Conservation (phyloP, 2,797 vertebrate species). For the Hozukius guyotensis region DNA sequence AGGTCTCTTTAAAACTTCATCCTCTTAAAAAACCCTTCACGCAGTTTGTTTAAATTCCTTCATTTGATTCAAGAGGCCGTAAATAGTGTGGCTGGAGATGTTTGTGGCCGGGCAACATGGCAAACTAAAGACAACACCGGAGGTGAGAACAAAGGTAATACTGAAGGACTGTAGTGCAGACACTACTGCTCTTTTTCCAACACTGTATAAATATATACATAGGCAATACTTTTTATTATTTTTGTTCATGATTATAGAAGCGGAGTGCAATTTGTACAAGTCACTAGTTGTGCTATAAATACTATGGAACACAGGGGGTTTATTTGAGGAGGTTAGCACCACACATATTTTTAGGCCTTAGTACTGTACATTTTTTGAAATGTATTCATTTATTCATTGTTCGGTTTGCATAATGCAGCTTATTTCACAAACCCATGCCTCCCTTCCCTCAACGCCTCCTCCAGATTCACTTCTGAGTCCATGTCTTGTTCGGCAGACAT, state of each 20-base stretch:
- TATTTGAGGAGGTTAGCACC: slow-evolving; percentile 97
- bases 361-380: slow-evolving; percentile 98
- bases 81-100: slow-evolving; percentile 92
- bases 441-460: slow-evolving; percentile 53
- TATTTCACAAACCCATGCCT: slow-evolving; percentile 89
- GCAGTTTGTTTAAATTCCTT: slow-evolving; percentile 80
- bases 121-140: slow-evolving; percentile 81
- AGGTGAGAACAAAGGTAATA: slow-evolving; percentile 83
- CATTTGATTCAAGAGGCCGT: slow-evolving; percentile 88
- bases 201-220: slow-evolving; percentile 99
- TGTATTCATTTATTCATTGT: slow-evolving; percentile 82
- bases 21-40: slow-evolving; percentile 87
- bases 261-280: slow-evolving; percentile 99
- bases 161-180: slow-evolving; percentile 92
- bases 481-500: slow-evolving; percentile 86
- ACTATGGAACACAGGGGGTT: slow-evolving; percentile 99
- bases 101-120: slow-evolving; percentile 86
- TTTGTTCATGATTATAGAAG: slow-evolving; percentile 99
- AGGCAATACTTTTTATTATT: slow-evolving; percentile 98
- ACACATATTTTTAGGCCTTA: slow-evolving; percentile 99
- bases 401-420: slow-evolving; percentile 98
- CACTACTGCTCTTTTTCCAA: slow-evolving; percentile 87
- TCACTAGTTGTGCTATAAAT: slow-evolving; percentile 99
- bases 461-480: slow-evolving; percentile 89
- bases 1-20: slow-evolving; percentile 88